Conservation (phyloP, 2,797 vertebrate genomes). For the Coilia nasus region DNA sequence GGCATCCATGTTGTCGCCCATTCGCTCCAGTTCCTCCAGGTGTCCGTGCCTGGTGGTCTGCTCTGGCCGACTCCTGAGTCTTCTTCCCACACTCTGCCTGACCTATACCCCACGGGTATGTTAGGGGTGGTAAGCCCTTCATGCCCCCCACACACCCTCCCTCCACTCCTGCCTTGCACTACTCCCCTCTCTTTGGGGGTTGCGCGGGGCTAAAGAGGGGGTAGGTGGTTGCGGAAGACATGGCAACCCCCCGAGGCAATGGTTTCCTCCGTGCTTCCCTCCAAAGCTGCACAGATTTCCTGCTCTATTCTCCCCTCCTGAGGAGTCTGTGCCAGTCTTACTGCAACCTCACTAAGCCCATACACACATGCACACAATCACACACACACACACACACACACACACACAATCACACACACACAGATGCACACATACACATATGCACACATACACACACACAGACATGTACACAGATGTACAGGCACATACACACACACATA, state of each 20-base stretch:
- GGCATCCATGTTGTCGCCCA: not conserved
- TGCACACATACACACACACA: not conserved
- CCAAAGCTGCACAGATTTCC: constrained; percentile 14
- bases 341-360: not conserved
- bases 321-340: not conserved
- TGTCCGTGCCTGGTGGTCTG: not conserved
- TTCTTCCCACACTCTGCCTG: constrained; percentile 12
- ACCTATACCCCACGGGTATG: not conserved
- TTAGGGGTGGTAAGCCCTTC: not conserved
- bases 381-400: not conserved
- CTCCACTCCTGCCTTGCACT: not conserved
- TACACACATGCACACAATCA: not conserved
- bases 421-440: not conserved
- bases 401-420: too few species aligned
- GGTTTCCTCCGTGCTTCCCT: constrained; percentile 6
- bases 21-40: not conserved
- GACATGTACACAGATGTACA: not conserved
- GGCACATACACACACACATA: not conserved
- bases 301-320: not conserved
- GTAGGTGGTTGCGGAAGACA: not conserved
- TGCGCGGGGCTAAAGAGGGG: not conserved
- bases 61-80: not conserved
- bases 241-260: not conserved
- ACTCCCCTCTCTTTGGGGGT: not conserved
- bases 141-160: not conserved